These are phyloP conservation scores for Conopomorpha cramerella DNA, from an alignment of 1,140 invertebrate genomes.

Conservation along the genomic window DNA sequence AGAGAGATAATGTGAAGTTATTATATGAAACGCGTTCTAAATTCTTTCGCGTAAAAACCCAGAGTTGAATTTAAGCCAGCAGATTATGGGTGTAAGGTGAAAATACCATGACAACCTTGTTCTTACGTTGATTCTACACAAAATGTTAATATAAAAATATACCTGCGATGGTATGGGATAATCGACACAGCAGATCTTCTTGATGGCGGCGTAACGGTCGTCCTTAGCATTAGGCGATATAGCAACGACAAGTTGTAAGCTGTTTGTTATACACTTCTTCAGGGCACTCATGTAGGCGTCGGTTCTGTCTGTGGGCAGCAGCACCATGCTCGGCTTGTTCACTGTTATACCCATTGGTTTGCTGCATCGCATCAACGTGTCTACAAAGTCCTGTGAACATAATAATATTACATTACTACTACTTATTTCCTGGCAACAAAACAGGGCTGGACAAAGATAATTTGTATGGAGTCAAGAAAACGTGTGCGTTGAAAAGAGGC, in stretches of 20 bases:
- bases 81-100: too few relatives aligned
- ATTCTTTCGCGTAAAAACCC: too few relatives aligned
- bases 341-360: conserved; percentile 72
- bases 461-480: too few relatives aligned
- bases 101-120: too few relatives aligned
- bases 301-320: conserved; percentile 51
- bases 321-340: conserved; percentile 20
- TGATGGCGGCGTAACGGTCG: conserved; percentile 87
- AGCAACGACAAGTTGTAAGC: conserved; percentile 73
- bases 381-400: conserved; percentile 62
- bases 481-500: too few relatives aligned
- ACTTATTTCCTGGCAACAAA: too few relatives aligned
- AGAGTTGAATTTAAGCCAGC: too few relatives aligned
- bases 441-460: too few relatives aligned
- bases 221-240: conserved; percentile 81
- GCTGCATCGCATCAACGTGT: conserved; percentile 62
- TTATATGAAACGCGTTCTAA: too few relatives aligned
- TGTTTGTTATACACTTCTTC: conserved; percentile 55
- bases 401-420: too few relatives aligned
- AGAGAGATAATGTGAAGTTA: too few relatives aligned
- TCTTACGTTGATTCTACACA: neutral
- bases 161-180: conserved; percentile 80
- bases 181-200: conserved; percentile 85
- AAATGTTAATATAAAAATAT: conserved; percentile 6
- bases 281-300: conserved; percentile 58